These are phyloP conservation scores for Ophioninae sp. DNA, from an alignment of 2,888 invertebrate species.

Conservation along the genomic window DNA sequence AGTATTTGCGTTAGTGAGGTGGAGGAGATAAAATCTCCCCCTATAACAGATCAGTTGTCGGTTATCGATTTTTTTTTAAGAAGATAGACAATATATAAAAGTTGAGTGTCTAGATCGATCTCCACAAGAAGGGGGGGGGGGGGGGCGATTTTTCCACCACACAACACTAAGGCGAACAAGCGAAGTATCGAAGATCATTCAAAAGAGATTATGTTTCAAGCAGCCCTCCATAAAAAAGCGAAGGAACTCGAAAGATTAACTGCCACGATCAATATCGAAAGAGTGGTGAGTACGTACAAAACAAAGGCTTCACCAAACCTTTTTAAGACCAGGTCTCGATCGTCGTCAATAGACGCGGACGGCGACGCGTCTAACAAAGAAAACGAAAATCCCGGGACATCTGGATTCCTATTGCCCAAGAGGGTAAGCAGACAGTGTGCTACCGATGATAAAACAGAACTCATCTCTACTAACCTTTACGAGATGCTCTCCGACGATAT, in stretches of 20 bases:
- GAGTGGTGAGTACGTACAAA: background rate
- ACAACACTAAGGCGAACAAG: background rate
- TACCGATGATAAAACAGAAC: background rate
- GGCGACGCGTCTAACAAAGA: background rate
- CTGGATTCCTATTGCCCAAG: background rate
- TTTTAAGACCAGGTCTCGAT: background rate
- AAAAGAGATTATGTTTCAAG: background rate
- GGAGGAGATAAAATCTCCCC: too few relatives aligned
- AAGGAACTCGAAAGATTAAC: slow-evolving; percentile 11
- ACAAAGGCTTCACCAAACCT: background rate
- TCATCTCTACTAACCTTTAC: background rate
- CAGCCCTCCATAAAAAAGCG: slow-evolving; percentile 1
- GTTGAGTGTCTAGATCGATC: background rate
- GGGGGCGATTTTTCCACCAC: background rate
- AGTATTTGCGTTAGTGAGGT: too few relatives aligned
- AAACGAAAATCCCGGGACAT: slow-evolving; percentile 1
- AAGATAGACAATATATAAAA: background rate
- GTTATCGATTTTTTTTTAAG: background rate
- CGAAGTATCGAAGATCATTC: background rate
- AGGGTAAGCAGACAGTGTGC: background rate
- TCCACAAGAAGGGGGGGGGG: background rate
- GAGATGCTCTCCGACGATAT: slow-evolving; percentile 1
- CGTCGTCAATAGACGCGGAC: background rate
- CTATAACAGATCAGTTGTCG: background rate
- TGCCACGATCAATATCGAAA: background rate